A percentile compares a stretch with the other conserved stretches of the same genome.
phyloP scores from a whole-genome alignment of 2,797 vertebrate species.

The Poecilia picta region DNA sequence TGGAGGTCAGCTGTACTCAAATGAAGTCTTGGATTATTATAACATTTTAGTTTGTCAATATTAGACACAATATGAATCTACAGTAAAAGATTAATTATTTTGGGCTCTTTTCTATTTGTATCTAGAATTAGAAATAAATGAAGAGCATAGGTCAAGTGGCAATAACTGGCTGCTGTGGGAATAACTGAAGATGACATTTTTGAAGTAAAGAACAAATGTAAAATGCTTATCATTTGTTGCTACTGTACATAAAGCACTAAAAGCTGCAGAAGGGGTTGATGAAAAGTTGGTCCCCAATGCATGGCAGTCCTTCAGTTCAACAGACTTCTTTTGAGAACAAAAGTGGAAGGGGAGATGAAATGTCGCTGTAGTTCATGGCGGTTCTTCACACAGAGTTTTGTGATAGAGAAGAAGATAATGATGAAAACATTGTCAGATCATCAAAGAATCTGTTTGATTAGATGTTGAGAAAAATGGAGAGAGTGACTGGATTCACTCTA shows the following conservation, averaged over 20 bases:
- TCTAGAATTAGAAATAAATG: neutral
- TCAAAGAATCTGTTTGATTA: constrained; percentile 35
- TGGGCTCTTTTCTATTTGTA: neutral
- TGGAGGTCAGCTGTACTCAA: neutral
- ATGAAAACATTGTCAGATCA: constrained; percentile 38
- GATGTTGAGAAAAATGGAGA: constrained; percentile 6
- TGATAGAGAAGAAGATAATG: constrained; percentile 29
- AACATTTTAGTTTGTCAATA: neutral
- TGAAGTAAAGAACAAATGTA: neutral
- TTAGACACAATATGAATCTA: neutral
- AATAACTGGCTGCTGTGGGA: neutral
- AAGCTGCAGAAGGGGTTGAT: neutral
- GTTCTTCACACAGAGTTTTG: constrained; percentile 32
- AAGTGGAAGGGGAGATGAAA: neutral
- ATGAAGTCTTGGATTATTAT: neutral
- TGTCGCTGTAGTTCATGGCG: constrained; percentile 25
- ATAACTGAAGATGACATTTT: neutral
- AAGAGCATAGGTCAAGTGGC: neutral
- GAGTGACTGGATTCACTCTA: constrained; percentile 31
- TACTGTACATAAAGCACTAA: neutral
- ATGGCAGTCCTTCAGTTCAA: constrained; percentile 27
- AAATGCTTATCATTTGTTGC: neutral
- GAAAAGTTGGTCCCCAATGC: constrained; percentile 1
- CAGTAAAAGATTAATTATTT: neutral
- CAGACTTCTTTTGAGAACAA: constrained; percentile 3